Evolutionary conservation across 1,140 invertebrate species (phyloP).

Genomic region (Listronotus bonariensis): DNA sequence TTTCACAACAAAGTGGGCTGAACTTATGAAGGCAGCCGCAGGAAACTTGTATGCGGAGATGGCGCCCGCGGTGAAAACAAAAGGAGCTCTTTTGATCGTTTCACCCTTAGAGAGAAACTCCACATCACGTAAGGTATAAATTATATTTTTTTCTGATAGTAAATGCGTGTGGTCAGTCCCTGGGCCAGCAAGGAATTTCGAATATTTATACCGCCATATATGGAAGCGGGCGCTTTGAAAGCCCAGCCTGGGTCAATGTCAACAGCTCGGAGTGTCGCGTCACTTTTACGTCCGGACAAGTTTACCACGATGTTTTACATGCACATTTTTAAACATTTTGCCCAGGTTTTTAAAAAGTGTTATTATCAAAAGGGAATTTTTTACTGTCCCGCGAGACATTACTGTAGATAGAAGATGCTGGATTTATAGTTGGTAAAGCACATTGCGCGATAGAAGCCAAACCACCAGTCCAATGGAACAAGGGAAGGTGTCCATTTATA

Average conservation of each 20-base stretch:
- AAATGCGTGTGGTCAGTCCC: no score
- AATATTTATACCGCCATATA: no score
- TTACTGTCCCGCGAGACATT: no score
- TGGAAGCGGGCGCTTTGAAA: conserved; percentile 39
- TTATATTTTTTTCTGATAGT: no score
- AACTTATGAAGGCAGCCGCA: conserved; percentile 78
- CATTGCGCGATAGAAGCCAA: conserved; percentile 87
- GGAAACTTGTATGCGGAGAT: conserved; percentile 78
- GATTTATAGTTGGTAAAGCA: conserved; percentile 76
- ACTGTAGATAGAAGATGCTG: conserved; percentile 74
- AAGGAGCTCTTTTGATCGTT: conserved; percentile 83
- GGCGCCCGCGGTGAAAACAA: conserved; percentile 94
- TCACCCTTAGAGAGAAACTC: conserved; percentile 86
- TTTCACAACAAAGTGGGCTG: conserved; percentile 80
- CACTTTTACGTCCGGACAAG: no score
- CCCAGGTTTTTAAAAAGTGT: no score
- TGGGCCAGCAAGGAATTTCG: no score
- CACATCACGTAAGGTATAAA: conserved; percentile 61
- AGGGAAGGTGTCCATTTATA: conserved; percentile 90
- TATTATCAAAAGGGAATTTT: no score
- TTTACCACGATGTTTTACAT: no score
- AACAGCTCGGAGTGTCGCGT: no score
- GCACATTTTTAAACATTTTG: no score
- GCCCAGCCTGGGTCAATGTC: conserved; percentile 67
- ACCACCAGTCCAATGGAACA: conserved; percentile 89